Conservation (phyloP, 2,888 invertebrate genomes). For the Plusia festucae region DNA sequence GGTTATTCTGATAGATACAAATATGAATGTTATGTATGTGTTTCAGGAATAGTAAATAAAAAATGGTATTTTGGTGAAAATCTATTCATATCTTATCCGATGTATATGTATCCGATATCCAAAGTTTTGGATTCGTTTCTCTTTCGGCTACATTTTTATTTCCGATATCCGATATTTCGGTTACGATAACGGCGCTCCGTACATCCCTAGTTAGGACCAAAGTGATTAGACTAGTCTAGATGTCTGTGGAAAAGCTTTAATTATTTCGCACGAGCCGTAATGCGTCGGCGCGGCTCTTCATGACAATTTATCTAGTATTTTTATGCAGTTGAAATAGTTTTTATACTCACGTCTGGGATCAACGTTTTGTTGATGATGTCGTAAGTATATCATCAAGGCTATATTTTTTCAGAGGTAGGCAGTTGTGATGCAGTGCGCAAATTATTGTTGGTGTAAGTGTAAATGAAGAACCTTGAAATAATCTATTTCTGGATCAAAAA, state of each 20-base stretch:
- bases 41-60: no score
- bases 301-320: slow-evolving; percentile 22
- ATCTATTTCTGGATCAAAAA: not conserved
- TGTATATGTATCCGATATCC: no score
- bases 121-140: no score
- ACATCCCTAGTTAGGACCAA: not conserved
- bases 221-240: slow-evolving; percentile 14
- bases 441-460: not conserved
- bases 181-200: not conserved
- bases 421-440: not conserved
- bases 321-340: slow-evolving; percentile 7
- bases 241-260: slow-evolving; percentile 12
- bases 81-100: no score
- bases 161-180: no score
- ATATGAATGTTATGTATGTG: no score
- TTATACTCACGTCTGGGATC: not conserved
- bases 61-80: no score
- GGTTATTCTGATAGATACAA: no score
- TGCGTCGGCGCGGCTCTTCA: slow-evolving; percentile 9
- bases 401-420: not conserved
- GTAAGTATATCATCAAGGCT: slow-evolving; percentile 1
- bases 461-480: not conserved
- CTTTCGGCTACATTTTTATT: no score
- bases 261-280: slow-evolving; percentile 8
- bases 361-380: slow-evolving; percentile 1